A percentile compares a stretch with the other conserved stretches of the same genome.
These are phyloP conservation scores for Mesorhabditis sp. DNA, from an alignment of 2,888 invertebrate species.

Conservation along the genomic window DNA sequence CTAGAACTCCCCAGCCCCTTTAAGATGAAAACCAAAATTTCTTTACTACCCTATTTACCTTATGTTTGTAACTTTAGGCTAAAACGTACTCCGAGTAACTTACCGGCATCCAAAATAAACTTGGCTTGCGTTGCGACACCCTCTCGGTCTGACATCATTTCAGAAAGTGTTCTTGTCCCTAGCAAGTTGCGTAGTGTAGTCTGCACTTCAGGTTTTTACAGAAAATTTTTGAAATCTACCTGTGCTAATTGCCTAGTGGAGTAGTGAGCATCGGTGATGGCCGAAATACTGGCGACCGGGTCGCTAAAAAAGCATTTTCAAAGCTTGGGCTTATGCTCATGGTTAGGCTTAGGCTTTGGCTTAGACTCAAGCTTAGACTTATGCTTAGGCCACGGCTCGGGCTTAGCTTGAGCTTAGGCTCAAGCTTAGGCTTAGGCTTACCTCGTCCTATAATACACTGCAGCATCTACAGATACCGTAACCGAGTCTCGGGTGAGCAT, in stretches of 20 bases:
- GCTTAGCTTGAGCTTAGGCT: no score
- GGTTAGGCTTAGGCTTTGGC: neutral
- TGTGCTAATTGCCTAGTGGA: conserved; percentile 58
- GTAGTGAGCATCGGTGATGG: conserved; percentile 55
- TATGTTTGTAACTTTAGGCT: no score
- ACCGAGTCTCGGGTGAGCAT: conserved; percentile 59
- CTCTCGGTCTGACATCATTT: conserved; percentile 58
- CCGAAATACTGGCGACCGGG: conserved; percentile 46
- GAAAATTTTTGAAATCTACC: neutral
- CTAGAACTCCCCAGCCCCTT: no score
- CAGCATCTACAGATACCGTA: conserved; percentile 57
- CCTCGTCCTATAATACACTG: conserved; percentile 47
- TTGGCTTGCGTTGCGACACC: conserved; percentile 55
- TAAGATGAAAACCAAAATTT: no score
- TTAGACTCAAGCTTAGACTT: neutral
- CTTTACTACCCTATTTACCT: no score
- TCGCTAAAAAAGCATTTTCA: conserved; percentile 31
- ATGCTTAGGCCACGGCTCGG: neutral
- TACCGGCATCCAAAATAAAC: conserved; percentile 52
- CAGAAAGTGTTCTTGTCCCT: conserved; percentile 54
- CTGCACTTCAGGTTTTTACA: neutral
- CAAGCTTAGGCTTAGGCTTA: conserved; percentile 14
- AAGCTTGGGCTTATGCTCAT: neutral
- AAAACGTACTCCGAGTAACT: conserved; percentile 10
- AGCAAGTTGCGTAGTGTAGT: conserved; percentile 51